Conservation (phyloP, 2,888 invertebrate species). For the Lamellibrachia columna region DNA sequence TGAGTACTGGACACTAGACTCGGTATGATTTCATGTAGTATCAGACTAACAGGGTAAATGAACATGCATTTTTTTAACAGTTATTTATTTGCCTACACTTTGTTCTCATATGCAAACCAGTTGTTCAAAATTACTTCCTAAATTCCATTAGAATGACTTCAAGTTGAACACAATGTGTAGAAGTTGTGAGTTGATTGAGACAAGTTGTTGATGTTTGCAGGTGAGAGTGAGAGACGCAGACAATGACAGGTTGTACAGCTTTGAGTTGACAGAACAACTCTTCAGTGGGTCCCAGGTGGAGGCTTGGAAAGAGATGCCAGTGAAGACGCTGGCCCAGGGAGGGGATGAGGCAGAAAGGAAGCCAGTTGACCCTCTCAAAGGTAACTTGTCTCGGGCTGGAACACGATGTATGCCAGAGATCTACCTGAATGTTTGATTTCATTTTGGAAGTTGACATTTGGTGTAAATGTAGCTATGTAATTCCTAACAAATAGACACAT, state of each 20-base stretch:
- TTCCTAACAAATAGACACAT: not conserved
- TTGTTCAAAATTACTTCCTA: no score
- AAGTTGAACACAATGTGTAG: not conserved
- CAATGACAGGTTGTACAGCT: slow-evolving; percentile 20
- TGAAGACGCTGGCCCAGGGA: slow-evolving; percentile 10
- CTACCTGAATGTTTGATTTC: not conserved
- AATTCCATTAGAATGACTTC: not conserved
- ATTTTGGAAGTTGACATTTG: not conserved
- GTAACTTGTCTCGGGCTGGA: not conserved
- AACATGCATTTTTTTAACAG: no score
- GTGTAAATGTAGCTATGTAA: not conserved
- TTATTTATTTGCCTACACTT: no score
- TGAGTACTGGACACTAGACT: no score
- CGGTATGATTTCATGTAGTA: no score
- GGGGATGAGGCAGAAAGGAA: not conserved
- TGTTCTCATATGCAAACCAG: no score
- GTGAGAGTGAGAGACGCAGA: not conserved
- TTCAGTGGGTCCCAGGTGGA: slow-evolving; percentile 23
- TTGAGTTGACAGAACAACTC: slow-evolving; percentile 31
- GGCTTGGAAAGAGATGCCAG: slow-evolving; percentile 29
- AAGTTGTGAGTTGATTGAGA: not conserved
- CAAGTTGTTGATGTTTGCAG: not conserved
- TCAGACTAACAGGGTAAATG: no score
- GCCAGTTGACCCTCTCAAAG: not conserved
- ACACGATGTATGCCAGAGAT: not conserved